Percentiles rank a stretch among this genome's conserved stretches.
These are phyloP conservation scores for Alosa alosa DNA, from an alignment of 2,113 vertebrate genomes.

Conservation along the genomic window DNA sequence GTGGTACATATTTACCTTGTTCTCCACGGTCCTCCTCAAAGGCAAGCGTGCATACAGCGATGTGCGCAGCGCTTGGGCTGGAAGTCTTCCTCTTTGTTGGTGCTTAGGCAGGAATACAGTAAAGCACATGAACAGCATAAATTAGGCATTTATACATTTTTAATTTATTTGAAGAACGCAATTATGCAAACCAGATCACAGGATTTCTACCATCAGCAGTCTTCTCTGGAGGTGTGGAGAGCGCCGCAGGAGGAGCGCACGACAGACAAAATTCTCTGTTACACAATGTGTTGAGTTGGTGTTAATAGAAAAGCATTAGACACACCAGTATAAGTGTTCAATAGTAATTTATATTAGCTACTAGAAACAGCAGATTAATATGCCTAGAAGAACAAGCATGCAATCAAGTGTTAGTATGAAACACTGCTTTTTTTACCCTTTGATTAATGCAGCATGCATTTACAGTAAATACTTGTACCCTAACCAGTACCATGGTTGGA, in stretches of 20 bases:
- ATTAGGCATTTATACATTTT: neutral
- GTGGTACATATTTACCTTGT: too few relatives aligned
- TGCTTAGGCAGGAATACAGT: neutral
- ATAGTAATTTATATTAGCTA: neutral
- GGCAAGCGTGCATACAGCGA: neutral
- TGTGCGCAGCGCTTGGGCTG: neutral
- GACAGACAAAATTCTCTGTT: neutral
- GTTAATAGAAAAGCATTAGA: neutral
- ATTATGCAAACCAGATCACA: neutral
- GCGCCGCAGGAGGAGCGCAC: conserved; percentile 5
- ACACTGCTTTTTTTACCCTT: neutral
- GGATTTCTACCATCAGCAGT: conserved; percentile 3
- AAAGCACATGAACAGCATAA: neutral
- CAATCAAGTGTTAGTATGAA: neutral
- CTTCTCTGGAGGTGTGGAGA: neutral
- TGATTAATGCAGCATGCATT: neutral
- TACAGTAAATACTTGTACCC: neutral
- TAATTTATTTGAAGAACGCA: neutral
- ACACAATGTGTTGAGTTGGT: neutral
- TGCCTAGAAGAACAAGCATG: neutral
- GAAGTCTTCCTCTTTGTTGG: neutral
- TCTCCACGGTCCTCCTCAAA: neutral
- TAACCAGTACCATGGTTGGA: neutral
- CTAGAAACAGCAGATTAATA: neutral
- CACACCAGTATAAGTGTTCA: neutral